A percentile compares a stretch with the other conserved stretches of the same genome.
These are phyloP conservation scores for Manis crassicaudata DNA, from an alignment of 2,797 vertebrate species.

Conservation along the genomic window DNA sequence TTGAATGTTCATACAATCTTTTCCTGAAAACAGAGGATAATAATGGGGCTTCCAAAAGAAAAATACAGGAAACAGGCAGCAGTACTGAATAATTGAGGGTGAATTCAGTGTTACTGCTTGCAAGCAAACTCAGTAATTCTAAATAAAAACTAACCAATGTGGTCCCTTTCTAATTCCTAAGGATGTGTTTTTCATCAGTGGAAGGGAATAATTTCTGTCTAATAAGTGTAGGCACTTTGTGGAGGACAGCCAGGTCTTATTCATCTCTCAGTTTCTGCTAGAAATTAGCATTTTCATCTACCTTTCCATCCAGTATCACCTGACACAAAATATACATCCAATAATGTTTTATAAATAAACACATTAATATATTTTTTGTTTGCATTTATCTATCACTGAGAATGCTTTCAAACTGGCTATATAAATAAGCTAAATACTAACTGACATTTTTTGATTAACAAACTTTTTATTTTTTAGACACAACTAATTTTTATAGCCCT, in stretches of 20 bases:
- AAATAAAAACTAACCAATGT: slow-evolving; percentile 48
- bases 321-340: not conserved
- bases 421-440: slow-evolving; percentile 40
- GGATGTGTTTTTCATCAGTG: slow-evolving; percentile 41
- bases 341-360: slow-evolving; percentile 25
- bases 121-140: slow-evolving; percentile 37
- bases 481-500: not conserved
- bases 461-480: slow-evolving; percentile 36
- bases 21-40: slow-evolving; percentile 39
- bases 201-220: slow-evolving; percentile 43
- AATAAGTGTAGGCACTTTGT: not conserved
- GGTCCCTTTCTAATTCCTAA: slow-evolving; percentile 20
- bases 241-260: slow-evolving; percentile 17
- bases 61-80: slow-evolving; percentile 34
- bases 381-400: slow-evolving; percentile 24
- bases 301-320: not conserved
- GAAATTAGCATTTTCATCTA: slow-evolving; percentile 32
- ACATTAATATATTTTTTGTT: slow-evolving; percentile 43
- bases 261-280: slow-evolving; percentile 17
- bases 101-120: slow-evolving; percentile 39
- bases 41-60: slow-evolving; percentile 16
- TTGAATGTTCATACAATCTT: slow-evolving; percentile 32
- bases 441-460: not conserved
- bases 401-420: slow-evolving; percentile 42
- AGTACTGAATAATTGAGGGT: slow-evolving; percentile 31